Conservation (phyloP, 2,113 vertebrate genomes). For the Neomonachus schauinslandi region DNA sequence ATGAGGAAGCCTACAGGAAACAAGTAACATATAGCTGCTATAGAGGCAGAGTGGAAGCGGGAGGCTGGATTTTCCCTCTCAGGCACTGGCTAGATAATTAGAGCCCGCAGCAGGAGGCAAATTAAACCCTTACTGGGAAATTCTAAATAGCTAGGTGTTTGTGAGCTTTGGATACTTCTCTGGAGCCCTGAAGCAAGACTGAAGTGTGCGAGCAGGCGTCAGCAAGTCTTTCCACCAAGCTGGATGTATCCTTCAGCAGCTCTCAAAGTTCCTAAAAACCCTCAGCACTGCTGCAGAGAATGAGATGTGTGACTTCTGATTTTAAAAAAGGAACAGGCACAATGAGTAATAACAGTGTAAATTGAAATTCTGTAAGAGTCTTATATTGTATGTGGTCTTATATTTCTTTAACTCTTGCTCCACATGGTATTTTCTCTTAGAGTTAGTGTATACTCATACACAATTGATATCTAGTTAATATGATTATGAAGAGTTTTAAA, state of each 20-base stretch:
- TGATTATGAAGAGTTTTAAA: slow-evolving; percentile 3
- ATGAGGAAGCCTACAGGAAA: slow-evolving; percentile 10
- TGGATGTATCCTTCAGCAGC: not conserved
- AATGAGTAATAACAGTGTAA: not conserved
- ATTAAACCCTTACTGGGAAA: slow-evolving; percentile 70
- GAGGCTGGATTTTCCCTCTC: slow-evolving; percentile 55
- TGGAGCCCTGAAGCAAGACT: slow-evolving; percentile 69
- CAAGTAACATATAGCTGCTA: not conserved
- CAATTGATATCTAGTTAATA: not conserved
- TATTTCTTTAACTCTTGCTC: slow-evolving; percentile 41
- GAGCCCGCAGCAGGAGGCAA: slow-evolving; percentile 72
- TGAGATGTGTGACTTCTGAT: not conserved
- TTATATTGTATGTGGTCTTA: not conserved
- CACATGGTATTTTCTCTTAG: not conserved
- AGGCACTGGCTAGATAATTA: slow-evolving; percentile 67
- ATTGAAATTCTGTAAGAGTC: not conserved
- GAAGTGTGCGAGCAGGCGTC: not conserved
- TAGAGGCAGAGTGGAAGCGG: not conserved
- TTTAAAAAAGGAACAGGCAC: not conserved
- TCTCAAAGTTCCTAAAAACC: not conserved
- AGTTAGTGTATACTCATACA: not conserved
- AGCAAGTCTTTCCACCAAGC: slow-evolving; percentile 21
- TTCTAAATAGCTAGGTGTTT: slow-evolving; percentile 57
- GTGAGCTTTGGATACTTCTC: slow-evolving; percentile 64
- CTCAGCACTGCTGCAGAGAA: not conserved